phyloP scores from a whole-genome alignment of 2,888 invertebrate species.

The Epirrita christyi region DNA sequence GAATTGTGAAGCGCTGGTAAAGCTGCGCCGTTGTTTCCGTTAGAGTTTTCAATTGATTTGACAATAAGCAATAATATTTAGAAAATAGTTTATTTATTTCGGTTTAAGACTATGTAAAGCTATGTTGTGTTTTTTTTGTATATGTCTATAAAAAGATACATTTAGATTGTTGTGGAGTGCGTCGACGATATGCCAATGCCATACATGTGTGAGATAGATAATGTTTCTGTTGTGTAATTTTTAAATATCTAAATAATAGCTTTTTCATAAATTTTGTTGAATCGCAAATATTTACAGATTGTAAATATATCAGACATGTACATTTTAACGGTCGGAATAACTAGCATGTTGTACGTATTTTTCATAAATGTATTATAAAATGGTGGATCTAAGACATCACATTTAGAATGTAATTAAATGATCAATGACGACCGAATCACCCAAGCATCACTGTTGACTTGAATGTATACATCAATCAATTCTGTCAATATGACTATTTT shows the following conservation, averaged over 20 bases:
- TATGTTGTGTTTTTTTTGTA: conserved; percentile 82
- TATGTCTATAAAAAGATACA: conserved; percentile 70
- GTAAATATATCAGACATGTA: conserved; percentile 39
- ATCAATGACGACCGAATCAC: conserved; percentile 24
- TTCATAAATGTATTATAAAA: conserved; percentile 44
- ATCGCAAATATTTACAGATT: conserved; percentile 37
- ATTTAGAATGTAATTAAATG: conserved; percentile 43
- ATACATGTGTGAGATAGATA: conserved; percentile 81
- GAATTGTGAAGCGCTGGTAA: conserved; percentile 52
- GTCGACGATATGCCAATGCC: conserved; percentile 80
- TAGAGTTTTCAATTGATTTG: conserved; percentile 73
- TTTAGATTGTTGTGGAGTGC: conserved; percentile 65
- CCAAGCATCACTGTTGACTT: conserved; percentile 59
- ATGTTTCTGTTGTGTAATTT: conserved; percentile 77
- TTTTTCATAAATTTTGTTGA: conserved; percentile 45
- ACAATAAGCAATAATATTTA: conserved; percentile 80
- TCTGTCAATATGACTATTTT: conserved; percentile 72
- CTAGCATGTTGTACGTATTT: conserved; percentile 32
- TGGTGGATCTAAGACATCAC: conserved; percentile 58
- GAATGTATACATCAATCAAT: conserved; percentile 64
- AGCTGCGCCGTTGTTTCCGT: conserved; percentile 42
- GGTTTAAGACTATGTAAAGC: conserved; percentile 81
- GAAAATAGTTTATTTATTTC: conserved; percentile 82
- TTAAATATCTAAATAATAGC: conserved; percentile 55
- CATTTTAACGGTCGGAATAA: conserved; percentile 32